Evolutionary conservation across 92 coral and sea anemone species (phyloP), one percentile per base, ranked within the genome.

Genomic region (Zoanthus sociatus): DNA sequence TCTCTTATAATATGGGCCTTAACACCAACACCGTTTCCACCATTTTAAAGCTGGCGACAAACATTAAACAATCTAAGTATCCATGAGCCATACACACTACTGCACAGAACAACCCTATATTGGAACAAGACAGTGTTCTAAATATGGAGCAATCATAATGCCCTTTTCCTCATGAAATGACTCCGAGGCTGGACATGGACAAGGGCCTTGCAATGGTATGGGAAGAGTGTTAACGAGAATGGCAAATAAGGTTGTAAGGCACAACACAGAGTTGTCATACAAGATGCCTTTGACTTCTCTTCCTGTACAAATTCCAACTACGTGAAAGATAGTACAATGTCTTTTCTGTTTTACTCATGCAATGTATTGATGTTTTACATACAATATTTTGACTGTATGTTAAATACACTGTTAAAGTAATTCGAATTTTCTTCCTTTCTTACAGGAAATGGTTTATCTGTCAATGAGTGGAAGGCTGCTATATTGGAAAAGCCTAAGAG

Each of bases 81-180:
- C 64, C n/a, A 2, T 91, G 3, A 76, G 53, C 14, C 76, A 67
- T 46, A 18, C 87, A 48, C 86, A 91, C 69, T 91, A 87, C 87
- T 83, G 50, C 78, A 87, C 55, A 51, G 55, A 51, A 88, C 79
- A 4, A 87, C 93, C 16, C 89, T 83, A 15, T 91, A 91, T 87
- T 17, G 92, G 31, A 91, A 91, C 75, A 87, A 87, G 74, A 91
- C 91, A 31, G 88, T 77, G 7, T 86, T 86, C 31, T 58, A 85
- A 82, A 10, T 90, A 8, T 37, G 48, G 11, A 66, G 78, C 31
- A 74, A n/a, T 20, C 90, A 90, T 68, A 32, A 66, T 17, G 44
- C 53, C 26, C 84, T 79, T 8, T 87, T 87, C 91, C 26, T 77
- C 81, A 4, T 91, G 86, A 88, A 69, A 91, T 70, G 82, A 63